Conservation (phyloP, 2,113 vertebrate genomes). For the Scalopus aquaticus region DNA sequence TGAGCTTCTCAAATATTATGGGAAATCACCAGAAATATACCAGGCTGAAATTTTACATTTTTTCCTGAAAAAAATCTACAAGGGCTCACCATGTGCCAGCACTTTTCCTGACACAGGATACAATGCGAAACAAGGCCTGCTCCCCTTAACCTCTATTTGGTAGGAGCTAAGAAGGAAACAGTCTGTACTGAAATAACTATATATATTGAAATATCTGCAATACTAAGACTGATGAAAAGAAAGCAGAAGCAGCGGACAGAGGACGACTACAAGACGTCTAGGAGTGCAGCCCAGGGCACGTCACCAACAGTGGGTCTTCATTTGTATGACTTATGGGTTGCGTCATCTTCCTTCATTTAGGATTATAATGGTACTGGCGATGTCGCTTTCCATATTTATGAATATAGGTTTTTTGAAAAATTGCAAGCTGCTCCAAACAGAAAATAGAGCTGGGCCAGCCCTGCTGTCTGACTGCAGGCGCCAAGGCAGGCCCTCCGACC, state of each 20-base stretch:
- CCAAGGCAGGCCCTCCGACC: neutral
- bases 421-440: neutral
- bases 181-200: neutral
- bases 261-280: neutral
- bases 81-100: neutral
- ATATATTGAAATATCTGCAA: conserved; percentile 32
- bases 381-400: conserved; percentile 59
- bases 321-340: conserved; percentile 55
- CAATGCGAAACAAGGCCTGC: neutral
- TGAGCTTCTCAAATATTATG: neutral
- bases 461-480: neutral
- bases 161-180: neutral
- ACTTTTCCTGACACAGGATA: neutral
- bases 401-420: neutral
- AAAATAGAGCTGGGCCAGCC: neutral
- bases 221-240: conserved; percentile 41
- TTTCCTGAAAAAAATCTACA: neutral
- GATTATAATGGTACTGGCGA: conserved; percentile 57
- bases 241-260: conserved; percentile 33
- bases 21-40: neutral
- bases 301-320: conserved; percentile 27
- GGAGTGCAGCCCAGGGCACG: neutral
- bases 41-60: neutral
- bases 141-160: neutral
- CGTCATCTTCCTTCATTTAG: conserved; percentile 31